Conservation (phyloP, 2,888 invertebrate genomes). For the Ichneumon xanthorius region DNA sequence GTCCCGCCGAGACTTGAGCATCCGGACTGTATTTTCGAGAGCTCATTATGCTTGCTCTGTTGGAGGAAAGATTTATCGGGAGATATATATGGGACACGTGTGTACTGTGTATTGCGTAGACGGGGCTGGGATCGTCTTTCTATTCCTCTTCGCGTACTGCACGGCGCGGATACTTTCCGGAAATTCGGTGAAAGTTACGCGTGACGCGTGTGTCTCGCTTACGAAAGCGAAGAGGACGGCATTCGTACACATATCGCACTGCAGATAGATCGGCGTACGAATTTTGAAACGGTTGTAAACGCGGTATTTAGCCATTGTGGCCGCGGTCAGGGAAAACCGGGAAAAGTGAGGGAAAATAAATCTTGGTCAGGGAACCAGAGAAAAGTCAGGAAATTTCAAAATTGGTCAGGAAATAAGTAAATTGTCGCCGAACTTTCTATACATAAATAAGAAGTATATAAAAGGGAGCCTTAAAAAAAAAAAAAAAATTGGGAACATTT, state of each 20-base stretch:
- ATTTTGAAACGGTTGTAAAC: not conserved
- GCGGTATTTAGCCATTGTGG: too few relatives aligned
- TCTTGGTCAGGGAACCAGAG: too few relatives aligned
- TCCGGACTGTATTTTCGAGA: not conserved
- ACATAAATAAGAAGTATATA: too few relatives aligned
- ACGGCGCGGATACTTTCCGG: slow-evolving; percentile 56
- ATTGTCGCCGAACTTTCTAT: too few relatives aligned
- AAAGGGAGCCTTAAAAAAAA: too few relatives aligned
- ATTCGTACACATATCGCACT: not conserved
- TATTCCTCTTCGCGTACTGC: not conserved
- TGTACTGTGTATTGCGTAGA: not conserved
- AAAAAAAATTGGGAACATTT: too few relatives aligned
- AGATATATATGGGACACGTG: not conserved
- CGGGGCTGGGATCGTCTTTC: not conserved
- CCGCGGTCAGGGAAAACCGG: too few relatives aligned
- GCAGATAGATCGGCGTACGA: not conserved
- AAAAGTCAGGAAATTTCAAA: too few relatives aligned
- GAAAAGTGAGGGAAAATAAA: too few relatives aligned
- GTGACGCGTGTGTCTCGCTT: slow-evolving; percentile 56
- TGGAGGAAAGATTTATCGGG: not conserved
- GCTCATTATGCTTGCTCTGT: not conserved
- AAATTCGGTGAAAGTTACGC: slow-evolving; percentile 77
- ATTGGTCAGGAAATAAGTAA: too few relatives aligned
- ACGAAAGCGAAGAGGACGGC: slow-evolving; percentile 18
- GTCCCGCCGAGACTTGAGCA: not conserved